Evolutionary conservation across 2,113 vertebrate species (phyloP), one percentile per base, ranked within the genome.

Genomic region (Oreochromis niloticus): DNA sequence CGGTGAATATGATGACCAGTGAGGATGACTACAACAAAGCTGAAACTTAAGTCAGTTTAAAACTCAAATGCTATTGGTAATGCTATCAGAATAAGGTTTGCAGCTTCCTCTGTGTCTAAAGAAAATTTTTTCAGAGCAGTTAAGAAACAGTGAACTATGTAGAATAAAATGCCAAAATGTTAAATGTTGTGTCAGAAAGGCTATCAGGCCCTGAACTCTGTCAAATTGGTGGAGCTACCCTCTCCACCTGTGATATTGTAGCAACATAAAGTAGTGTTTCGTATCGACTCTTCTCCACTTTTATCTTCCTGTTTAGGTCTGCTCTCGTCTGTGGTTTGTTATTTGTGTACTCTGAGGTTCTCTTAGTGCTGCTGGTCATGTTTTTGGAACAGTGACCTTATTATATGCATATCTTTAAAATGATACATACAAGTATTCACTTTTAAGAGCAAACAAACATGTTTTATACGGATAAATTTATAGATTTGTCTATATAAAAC

Each of bases 401-500:
- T 24, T 43, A 43, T 43, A 24, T 24, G n/a, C 66, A 43, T 12
- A 7, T 24, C n/a, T 71, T 43, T 71, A 71, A 43, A 24, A 24
- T 0, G 4, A 71, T 24, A 71, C 12, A 8, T 17, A 52, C 7
- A 41, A 71, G 36, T 13, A 68, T 68, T 68, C 63, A 43, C 11
- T 1, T 71, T 71, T 27, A 43, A 0, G 3, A 43, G 66, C 66
- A 68, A 68, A 43, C 41, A 43, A 43, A 41, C 7, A 0, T 68
- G 63, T 14, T 41, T 43, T 22, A 41, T 41, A 71, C 7, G 2
- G 19, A 71, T 43, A 14, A 13, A 71, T 71, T 7, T 71, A 41
- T 13, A 5, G 63, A 3, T 68, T 0, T 0, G 17, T 68, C 63
- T 22, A 1, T 13, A 68, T 68, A 68, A 68, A 39, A 13, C 0